Percentiles rank a stretch among this genome's conserved stretches.
Evolutionary conservation across 2,888 invertebrate genomes (phyloP).

Genomic region (Scaptomyza tumidula): DNA sequence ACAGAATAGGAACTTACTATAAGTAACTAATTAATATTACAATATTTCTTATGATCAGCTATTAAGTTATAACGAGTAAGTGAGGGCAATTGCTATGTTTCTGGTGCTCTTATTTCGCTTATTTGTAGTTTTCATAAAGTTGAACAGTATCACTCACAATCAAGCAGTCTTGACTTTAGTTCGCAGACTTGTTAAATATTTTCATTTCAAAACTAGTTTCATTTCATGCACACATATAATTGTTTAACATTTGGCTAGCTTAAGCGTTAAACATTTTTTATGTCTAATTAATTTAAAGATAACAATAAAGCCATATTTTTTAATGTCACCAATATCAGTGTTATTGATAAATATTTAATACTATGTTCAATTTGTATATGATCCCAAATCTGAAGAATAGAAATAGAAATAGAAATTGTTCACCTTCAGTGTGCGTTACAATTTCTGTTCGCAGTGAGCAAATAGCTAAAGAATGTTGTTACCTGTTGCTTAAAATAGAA

Average conservation of each 20-base stretch:
- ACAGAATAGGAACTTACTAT: too few relatives aligned
- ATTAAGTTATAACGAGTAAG: too few relatives aligned
- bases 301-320: constrained; percentile 16
- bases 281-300: constrained; percentile 22
- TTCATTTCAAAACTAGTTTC: constrained; percentile 9
- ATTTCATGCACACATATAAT: not conserved
- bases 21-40: too few relatives aligned
- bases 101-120: not conserved
- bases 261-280: not conserved
- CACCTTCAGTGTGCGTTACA: constrained; percentile 8
- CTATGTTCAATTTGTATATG: too few relatives aligned
- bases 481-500: constrained; percentile 58
- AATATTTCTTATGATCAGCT: too few relatives aligned
- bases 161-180: not conserved
- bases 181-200: not conserved
- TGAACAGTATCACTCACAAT: not conserved
- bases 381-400: too few relatives aligned
- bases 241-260: constrained; percentile 2
- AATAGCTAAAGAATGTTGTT: constrained; percentile 47
- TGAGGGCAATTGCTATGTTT: too few relatives aligned
- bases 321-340: not conserved
- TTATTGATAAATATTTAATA: too few relatives aligned
- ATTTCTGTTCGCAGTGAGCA: constrained; percentile 38
- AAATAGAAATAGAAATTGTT: too few relatives aligned
- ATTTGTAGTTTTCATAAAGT: not conserved